Percentiles rank a stretch among this genome's conserved stretches.
Evolutionary conservation across 2,113 vertebrate genomes (phyloP).

Genomic region (Colossoma macropomum): DNA sequence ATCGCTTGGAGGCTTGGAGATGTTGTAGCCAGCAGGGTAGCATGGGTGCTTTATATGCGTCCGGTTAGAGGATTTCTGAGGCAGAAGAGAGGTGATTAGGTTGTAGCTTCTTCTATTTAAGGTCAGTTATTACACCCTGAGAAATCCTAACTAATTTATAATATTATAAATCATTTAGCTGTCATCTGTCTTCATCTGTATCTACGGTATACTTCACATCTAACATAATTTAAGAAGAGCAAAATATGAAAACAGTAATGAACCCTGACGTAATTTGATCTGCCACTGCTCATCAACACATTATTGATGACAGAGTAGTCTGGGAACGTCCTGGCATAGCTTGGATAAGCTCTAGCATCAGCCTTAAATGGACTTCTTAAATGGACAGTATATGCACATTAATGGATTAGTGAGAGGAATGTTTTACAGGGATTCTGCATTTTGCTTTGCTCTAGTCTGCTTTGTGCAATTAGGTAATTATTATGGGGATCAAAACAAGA

Average conservation of each 20-base stretch:
- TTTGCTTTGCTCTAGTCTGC: constrained; percentile 23
- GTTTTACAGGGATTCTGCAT: constrained; percentile 24
- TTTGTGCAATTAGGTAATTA: constrained; percentile 44
- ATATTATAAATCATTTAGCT: not conserved
- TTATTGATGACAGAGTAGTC: constrained; percentile 41
- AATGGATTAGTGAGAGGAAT: constrained; percentile 43
- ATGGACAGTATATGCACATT: constrained; percentile 31
- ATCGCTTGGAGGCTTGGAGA: constrained; percentile 62
- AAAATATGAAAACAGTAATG: constrained; percentile 16
- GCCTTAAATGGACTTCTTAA: constrained; percentile 27
- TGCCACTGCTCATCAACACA: constrained; percentile 30
- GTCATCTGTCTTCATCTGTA: not conserved
- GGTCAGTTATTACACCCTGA: not conserved
- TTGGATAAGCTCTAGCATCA: constrained; percentile 10
- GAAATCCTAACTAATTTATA: not conserved
- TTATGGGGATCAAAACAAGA: constrained; percentile 26
- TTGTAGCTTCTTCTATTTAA: not conserved
- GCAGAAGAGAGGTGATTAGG: not conserved
- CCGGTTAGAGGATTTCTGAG: constrained; percentile 60
- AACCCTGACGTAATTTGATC: constrained; percentile 16
- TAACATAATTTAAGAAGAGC: not conserved
- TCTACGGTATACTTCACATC: not conserved
- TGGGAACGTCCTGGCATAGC: constrained; percentile 25
- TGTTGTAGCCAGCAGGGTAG: constrained; percentile 76
- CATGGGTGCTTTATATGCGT: constrained; percentile 82